A percentile compares a stretch with the other conserved stretches of the same genome.
Evolutionary conservation across 2,888 invertebrate species (phyloP).

Genomic region (Portevinia maculata): DNA sequence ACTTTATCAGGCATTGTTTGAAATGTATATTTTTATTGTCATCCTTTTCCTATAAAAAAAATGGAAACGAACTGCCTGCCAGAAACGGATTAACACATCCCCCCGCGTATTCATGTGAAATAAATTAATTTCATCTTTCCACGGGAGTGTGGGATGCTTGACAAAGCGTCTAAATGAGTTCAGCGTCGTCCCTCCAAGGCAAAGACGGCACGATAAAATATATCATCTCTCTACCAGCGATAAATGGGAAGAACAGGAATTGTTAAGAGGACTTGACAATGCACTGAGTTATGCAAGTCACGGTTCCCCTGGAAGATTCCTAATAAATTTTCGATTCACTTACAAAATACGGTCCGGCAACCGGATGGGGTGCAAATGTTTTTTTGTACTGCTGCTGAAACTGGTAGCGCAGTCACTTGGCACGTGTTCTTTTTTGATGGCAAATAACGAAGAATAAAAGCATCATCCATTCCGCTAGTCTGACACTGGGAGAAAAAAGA

Average conservation of each 20-base stretch:
- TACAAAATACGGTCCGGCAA: slow-evolving; percentile 34
- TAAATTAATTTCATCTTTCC: slow-evolving; percentile 63
- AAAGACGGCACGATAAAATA: slow-evolving; percentile 27
- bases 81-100: slow-evolving; percentile 33
- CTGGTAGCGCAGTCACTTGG: slow-evolving; percentile 55
- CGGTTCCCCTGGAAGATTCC: slow-evolving; percentile 59
- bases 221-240: slow-evolving; percentile 40
- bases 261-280: slow-evolving; percentile 59
- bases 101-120: slow-evolving; percentile 67
- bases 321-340: slow-evolving; percentile 71
- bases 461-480: slow-evolving; percentile 33
- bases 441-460: slow-evolving; percentile 40
- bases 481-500: slow-evolving; percentile 18
- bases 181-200: slow-evolving; percentile 19
- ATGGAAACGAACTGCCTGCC: slow-evolving; percentile 35
- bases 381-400: slow-evolving; percentile 20
- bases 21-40: slow-evolving; percentile 55
- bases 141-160: slow-evolving; percentile 38
- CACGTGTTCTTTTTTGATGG: slow-evolving; percentile 62
- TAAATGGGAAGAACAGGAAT: slow-evolving; percentile 1
- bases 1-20: slow-evolving; percentile 56
- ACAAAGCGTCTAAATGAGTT: slow-evolving; percentile 52
- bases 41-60: slow-evolving; percentile 33
- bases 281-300: slow-evolving; percentile 74
- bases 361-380: slow-evolving; percentile 38